Percentiles rank a stretch among this genome's conserved stretches.
Conservation (phyloP, 1,140 invertebrate species). For the Cotesia vestalis region DNA sequence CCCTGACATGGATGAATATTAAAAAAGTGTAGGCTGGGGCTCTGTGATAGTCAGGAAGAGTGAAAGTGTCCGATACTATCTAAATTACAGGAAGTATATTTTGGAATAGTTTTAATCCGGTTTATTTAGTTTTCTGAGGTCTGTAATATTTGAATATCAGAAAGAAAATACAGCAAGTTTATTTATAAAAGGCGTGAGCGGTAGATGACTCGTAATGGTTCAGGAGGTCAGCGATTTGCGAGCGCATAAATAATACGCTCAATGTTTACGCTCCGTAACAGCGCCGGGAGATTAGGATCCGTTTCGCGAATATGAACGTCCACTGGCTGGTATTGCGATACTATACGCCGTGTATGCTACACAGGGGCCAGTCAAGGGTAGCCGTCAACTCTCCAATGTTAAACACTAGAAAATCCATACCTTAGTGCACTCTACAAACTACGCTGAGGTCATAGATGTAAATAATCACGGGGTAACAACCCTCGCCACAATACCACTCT, state of each 20-base stretch:
- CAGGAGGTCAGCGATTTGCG: constrained; percentile 21
- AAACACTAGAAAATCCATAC: too few species aligned
- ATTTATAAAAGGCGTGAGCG: neutral
- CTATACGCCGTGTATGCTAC: neutral
- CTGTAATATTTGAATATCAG: neutral
- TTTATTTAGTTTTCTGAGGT: neutral
- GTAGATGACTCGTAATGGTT: constrained; percentile 25
- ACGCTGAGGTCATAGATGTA: too few species aligned
- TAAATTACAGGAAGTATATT: constrained; percentile 15
- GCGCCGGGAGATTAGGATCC: constrained; percentile 21
- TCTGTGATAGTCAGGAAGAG: constrained; percentile 9
- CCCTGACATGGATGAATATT: constrained; percentile 25
- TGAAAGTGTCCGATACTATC: neutral
- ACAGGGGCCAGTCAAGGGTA: too few species aligned
- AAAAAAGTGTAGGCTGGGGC: neutral
- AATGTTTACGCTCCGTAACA: constrained; percentile 21
- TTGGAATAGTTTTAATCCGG: neutral
- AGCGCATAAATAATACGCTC: constrained; percentile 1
- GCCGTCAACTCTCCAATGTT: too few species aligned
- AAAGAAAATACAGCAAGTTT: too few species aligned
- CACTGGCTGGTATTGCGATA: neutral
- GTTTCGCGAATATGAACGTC: neutral
- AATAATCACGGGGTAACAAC: too few species aligned
- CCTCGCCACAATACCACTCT: too few species aligned
- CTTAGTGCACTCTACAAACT: neutral